Evolutionary conservation across 64 coral and sea anemone species (phyloP).

Genomic region (Stylophora pistillata): DNA sequence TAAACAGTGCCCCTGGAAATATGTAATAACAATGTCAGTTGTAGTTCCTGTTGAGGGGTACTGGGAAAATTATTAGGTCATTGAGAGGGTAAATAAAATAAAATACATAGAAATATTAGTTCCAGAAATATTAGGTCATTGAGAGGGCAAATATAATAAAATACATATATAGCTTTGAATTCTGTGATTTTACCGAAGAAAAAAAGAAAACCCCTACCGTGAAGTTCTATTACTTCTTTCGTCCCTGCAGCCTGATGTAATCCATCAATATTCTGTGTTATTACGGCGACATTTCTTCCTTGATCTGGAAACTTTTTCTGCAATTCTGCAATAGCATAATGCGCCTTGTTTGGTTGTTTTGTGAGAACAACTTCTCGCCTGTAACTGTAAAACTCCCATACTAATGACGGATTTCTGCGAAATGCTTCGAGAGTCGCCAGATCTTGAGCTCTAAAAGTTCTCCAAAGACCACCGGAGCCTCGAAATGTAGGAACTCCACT

Average conservation of each 20-base stretch:
- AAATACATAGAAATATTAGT: too few relatives aligned
- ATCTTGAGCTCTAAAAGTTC: slow-evolving; percentile 80
- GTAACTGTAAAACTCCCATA: slow-evolving; percentile 99
- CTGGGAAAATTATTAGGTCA: not conserved
- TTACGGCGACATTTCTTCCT: slow-evolving; percentile 68
- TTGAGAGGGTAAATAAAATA: too few relatives aligned
- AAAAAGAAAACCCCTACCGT: slow-evolving; percentile 51
- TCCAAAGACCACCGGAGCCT: slow-evolving; percentile 92
- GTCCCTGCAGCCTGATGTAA: slow-evolving; percentile 87
- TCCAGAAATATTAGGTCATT: too few relatives aligned
- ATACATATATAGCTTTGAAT: not conserved
- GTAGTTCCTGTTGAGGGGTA: not conserved
- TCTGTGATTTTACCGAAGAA: not conserved
- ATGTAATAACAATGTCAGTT: not conserved
- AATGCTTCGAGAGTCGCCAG: slow-evolving; percentile 83
- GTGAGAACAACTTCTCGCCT: slow-evolving; percentile 85
- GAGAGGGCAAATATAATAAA: too few relatives aligned
- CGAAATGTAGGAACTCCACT: slow-evolving; percentile 98
- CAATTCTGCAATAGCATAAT: slow-evolving; percentile 93
- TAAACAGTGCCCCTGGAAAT: slow-evolving; percentile 80
- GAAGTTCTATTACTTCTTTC: slow-evolving; percentile 88
- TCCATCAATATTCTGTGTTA: slow-evolving; percentile 99
- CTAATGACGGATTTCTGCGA: slow-evolving; percentile 76
- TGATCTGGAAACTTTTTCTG: slow-evolving; percentile 55
- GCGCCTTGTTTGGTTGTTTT: slow-evolving; percentile 90